phyloP scores from a whole-genome alignment of 2,113 vertebrate genomes.

The Oryzias curvinotus region DNA sequence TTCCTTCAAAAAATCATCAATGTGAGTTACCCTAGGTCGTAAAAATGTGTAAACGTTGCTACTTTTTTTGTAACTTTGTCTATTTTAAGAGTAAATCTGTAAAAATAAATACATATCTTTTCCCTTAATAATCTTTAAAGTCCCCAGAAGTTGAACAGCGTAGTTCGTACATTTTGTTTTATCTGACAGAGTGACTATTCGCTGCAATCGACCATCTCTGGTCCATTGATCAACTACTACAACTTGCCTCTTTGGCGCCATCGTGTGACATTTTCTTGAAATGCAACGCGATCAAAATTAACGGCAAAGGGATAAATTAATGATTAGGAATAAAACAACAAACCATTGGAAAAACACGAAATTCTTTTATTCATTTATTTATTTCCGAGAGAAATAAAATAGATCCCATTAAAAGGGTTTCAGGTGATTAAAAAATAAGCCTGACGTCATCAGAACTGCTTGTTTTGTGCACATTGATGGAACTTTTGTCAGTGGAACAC shows the following conservation, averaged over 20 bases:
- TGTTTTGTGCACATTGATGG: neutral
- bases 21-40: too few relatives aligned
- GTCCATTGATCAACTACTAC: neutral
- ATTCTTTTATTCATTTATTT: too few relatives aligned
- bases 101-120: neutral
- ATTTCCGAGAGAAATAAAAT: too few relatives aligned
- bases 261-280: slow-evolving; percentile 20
- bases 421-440: slow-evolving; percentile 8
- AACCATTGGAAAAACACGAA: too few relatives aligned
- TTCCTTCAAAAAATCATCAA: too few relatives aligned
- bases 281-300: too few relatives aligned
- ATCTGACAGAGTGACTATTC: slow-evolving; percentile 9
- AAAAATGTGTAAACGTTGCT: too few relatives aligned
- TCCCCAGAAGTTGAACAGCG: neutral
- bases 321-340: too few relatives aligned
- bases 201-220: slow-evolving; percentile 19
- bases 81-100: too few relatives aligned
- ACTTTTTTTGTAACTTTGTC: too few relatives aligned
- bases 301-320: too few relatives aligned
- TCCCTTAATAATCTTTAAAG: neutral
- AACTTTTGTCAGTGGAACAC: neutral
- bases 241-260: slow-evolving; percentile 39
- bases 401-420: too few relatives aligned
- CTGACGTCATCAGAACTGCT: neutral
- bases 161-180: neutral